These are phyloP conservation scores for Drosophila ironensis DNA, from an alignment of 1,140 invertebrate genomes.

Conservation along the genomic window DNA sequence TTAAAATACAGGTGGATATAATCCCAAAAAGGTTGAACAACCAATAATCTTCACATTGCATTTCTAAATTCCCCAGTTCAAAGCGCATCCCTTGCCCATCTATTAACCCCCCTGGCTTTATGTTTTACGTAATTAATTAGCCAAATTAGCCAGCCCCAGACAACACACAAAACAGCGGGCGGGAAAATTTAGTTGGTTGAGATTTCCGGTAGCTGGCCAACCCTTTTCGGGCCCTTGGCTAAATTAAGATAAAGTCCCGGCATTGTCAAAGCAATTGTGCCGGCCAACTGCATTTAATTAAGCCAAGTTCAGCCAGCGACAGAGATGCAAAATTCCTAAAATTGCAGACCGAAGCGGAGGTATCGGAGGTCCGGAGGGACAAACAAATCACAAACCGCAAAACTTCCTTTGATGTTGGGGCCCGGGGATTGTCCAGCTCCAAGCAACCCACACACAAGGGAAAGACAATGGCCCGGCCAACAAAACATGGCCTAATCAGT, in stretches of 20 bases:
- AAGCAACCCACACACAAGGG: constrained; percentile 16
- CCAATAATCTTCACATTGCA: not conserved
- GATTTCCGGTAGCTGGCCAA: not conserved
- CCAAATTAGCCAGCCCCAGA: constrained; percentile 67
- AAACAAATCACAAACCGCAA: constrained; percentile 77
- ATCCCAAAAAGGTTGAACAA: too few relatives aligned
- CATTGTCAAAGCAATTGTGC: constrained; percentile 67
- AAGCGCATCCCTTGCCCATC: constrained; percentile 22
- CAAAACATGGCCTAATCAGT: constrained; percentile 53
- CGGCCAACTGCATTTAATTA: constrained; percentile 68
- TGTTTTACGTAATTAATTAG: constrained; percentile 76
- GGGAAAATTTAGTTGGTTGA: not conserved
- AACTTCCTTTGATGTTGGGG: constrained; percentile 60
- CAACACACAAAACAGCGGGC: constrained; percentile 24
- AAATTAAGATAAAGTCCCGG: constrained; percentile 62
- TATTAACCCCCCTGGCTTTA: constrained; percentile 16
- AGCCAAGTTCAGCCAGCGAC: constrained; percentile 60
- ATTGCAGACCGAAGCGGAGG: constrained; percentile 52
- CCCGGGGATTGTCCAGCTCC: constrained; percentile 6
- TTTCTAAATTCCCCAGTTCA: not conserved
- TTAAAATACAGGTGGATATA: not conserved
- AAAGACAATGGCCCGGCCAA: constrained; percentile 43
- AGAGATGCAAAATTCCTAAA: constrained; percentile 39
- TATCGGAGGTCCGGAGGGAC: constrained; percentile 45
- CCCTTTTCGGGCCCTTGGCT: constrained; percentile 14